Conservation (phyloP, 2,113 vertebrate genomes). For the Centropristis striata region DNA sequence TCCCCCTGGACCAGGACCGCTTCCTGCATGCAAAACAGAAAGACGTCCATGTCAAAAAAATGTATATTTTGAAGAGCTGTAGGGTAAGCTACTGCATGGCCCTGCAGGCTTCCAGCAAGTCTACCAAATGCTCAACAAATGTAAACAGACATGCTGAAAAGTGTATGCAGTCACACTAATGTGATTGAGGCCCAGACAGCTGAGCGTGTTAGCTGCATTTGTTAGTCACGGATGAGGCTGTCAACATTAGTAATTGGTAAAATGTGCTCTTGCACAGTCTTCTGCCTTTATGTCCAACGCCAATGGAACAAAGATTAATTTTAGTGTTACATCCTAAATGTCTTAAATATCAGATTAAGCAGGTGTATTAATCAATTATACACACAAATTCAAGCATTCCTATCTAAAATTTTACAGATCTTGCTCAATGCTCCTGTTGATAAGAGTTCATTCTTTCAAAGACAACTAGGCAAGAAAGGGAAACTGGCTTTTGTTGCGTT, state of each 20-base stretch:
- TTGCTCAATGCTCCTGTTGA: background rate
- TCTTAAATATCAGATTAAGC: background rate
- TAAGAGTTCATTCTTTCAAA: constrained; percentile 16
- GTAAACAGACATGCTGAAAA: constrained; percentile 9
- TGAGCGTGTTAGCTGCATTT: constrained; percentile 17
- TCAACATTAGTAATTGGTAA: background rate
- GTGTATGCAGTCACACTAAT: constrained; percentile 19
- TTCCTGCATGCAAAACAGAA: constrained; percentile 79
- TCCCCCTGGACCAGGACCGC: constrained; percentile 88
- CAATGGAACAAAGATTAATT: background rate
- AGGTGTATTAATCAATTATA: background rate
- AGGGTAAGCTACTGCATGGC: background rate
- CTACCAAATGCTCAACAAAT: background rate
- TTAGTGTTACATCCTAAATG: background rate
- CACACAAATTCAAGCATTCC: background rate
- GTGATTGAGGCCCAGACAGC: constrained; percentile 25
- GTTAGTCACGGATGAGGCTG: background rate
- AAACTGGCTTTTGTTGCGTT: background rate
- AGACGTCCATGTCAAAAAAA: background rate
- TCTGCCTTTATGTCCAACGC: background rate
- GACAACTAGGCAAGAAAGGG: background rate
- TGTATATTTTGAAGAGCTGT: background rate
- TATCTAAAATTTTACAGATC: background rate
- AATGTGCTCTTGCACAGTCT: background rate
- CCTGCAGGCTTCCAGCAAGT: background rate